Base-by-base conservation (phyloP, 1,140 invertebrate genomes). In the Glossosoma conforme region DNA sequence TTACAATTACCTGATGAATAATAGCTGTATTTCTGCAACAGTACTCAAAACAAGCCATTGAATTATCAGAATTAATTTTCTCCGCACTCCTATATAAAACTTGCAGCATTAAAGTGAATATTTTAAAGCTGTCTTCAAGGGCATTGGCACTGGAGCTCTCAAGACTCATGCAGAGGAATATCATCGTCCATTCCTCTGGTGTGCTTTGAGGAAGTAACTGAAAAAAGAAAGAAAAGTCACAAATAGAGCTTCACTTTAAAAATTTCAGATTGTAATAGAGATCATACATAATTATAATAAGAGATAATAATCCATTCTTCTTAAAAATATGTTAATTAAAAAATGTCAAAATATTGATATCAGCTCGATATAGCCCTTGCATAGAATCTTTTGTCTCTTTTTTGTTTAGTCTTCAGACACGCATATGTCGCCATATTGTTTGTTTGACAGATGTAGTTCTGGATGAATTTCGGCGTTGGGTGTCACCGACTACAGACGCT, bases 191-290 rank as follows among this genome's bases (percentile, higher is more conserved):
- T 41, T 57, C 55, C 1, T 36, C 14, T 1, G 45, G 9, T 2
- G 40, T 48, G 18, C 40, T 41, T 8, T 50, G 44, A n/a, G 55
- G 50, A n/a, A 57, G 19, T n/a, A 57, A 14, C 55, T 57, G 37
- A 11, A 44, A 44, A 2, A 9, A 45, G 33, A 43, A 54, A 25
- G 28, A 32, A 19, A 33, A 33, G 13, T 36, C 22, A 24, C 37
- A 40, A 20, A 33, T 3, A 33, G 15, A 33, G 11, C 15, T 13
- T 33, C 11, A 1, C n/a, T 37, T 37, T 14, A 10, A 2, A 18
- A 37, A 14, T 14, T 17, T 32, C n/a, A 32, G 11, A 30, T 33
- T 14, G 14, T 13, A 5, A 10, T 10, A 44, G 11, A 3, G 18
- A 30, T 18, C 1, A 9, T 43, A 14, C 10, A 11, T 30, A 45